Base-by-base conservation (phyloP, 2,888 invertebrate species). In the Anoplius nigerrimus region DNA sequence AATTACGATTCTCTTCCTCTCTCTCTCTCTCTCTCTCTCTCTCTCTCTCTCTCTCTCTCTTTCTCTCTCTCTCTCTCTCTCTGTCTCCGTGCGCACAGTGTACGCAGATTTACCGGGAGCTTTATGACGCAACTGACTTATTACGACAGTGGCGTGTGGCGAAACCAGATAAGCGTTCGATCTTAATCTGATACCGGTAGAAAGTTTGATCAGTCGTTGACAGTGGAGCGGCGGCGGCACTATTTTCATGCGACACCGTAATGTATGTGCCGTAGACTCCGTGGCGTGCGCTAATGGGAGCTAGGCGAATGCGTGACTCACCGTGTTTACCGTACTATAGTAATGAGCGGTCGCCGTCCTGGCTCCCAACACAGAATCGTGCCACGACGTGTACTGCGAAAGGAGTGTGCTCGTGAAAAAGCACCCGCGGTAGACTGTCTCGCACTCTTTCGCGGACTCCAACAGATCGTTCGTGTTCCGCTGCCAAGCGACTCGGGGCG, bases 251-350 rank as follows among this genome's bases (percentile, higher is more conserved):
- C 48, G 48, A 48, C 48, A 48, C 8, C 16, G 16, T 16, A 48
- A 48, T 48, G 15, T 48, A 48, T 34, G 48, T 34, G 62, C 16
- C 53, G 45, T 63, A 68, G 62, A 63, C 59, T 63, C 24, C 51
- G 56, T 54, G 52, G 51, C 48, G 63, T 54, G 15, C 63, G 63
- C n/a, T 56, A 56, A 72, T 71, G 75, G 62, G 71, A 75, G 69
- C 48, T 75, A 62, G 64, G 34, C 46, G 71, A 66, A 66, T 66
- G 67, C 71, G 66, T 76, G 78, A 78, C 67, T 75, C 75, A 78
- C 57, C 21, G 62, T 71, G 65, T 67, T 75, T 75, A 73, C 69
- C 65, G 67, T 71, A 66, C 64, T 75, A 66, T 24, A 66, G 63
- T 75, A 78, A 78, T 72, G 73, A 69, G 66, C 75, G 61, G 72